phyloP scores from a whole-genome alignment of 2,797 vertebrate genomes.

The Mastacembelus armatus region DNA sequence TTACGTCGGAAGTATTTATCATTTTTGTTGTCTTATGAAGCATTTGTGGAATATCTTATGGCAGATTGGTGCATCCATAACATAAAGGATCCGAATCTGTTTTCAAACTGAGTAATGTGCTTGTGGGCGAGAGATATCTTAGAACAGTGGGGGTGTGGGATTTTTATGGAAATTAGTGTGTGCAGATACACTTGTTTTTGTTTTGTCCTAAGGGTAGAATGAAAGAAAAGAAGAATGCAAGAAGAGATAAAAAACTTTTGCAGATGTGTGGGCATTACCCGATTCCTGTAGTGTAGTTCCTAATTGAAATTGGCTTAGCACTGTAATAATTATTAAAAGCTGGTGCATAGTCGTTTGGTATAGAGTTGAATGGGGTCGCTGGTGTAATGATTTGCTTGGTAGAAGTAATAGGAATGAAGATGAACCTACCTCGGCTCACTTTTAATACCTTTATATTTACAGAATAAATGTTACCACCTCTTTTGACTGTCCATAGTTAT shows the following conservation, averaged over 20 bases:
- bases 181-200: slow-evolving; percentile 56
- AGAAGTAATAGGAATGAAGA: slow-evolving; percentile 7
- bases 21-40: slow-evolving; percentile 4
- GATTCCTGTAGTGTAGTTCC: slow-evolving; percentile 31
- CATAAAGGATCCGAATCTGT: slow-evolving; percentile 27
- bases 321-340: slow-evolving; percentile 39
- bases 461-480: slow-evolving; percentile 1
- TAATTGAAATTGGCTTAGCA: slow-evolving; percentile 45
- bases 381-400: slow-evolving; percentile 23
- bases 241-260: slow-evolving; percentile 29
- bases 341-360: background rate
- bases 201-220: slow-evolving; percentile 49
- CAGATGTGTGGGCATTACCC: slow-evolving; percentile 17
- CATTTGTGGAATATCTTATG: slow-evolving; percentile 23
- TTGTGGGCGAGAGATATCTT: slow-evolving; percentile 36
- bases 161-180: slow-evolving; percentile 60
- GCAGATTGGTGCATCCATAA: slow-evolving; percentile 29
- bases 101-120: slow-evolving; percentile 43
- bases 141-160: slow-evolving; percentile 25
- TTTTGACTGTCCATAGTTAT: slow-evolving; percentile 1
- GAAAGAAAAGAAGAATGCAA: slow-evolving; percentile 34
- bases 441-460: slow-evolving; percentile 29
- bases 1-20: slow-evolving; percentile 10
- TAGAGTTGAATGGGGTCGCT: slow-evolving; percentile 20
- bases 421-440: slow-evolving; percentile 18